Evolutionary conservation across 2,888 invertebrate genomes (phyloP).

Genomic region (Pollenia amentaria): DNA sequence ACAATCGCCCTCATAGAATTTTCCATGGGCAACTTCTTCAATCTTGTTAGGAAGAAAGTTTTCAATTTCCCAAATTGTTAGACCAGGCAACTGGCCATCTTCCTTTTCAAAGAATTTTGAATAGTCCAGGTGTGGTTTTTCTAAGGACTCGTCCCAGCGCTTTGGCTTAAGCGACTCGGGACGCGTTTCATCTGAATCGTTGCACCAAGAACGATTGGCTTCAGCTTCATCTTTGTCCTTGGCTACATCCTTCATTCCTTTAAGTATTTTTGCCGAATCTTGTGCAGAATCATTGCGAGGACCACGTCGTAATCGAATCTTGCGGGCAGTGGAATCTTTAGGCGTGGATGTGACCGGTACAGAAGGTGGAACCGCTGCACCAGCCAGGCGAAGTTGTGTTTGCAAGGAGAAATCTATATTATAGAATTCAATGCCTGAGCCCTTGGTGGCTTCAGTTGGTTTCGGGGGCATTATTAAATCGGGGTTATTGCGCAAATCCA

Average conservation of each 20-base stretch:
- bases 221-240: slow-evolving; percentile 89
- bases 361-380: slow-evolving; percentile 92
- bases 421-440: slow-evolving; percentile 95
- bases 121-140: slow-evolving; percentile 97
- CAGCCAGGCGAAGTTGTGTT: slow-evolving; percentile 96
- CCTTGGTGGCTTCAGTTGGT: slow-evolving; percentile 92
- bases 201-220: slow-evolving; percentile 84
- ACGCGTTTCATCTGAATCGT: slow-evolving; percentile 86
- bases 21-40: slow-evolving; percentile 96
- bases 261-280: slow-evolving; percentile 94
- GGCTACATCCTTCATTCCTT: slow-evolving; percentile 89
- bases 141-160: slow-evolving; percentile 97
- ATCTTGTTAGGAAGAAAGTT: slow-evolving; percentile 98
- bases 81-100: slow-evolving; percentile 95
- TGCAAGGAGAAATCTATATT: slow-evolving; percentile 99
- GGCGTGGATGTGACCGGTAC: slow-evolving; percentile 88
- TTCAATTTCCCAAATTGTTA: slow-evolving; percentile 99
- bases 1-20: slow-evolving; percentile 99
- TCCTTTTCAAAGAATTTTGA: slow-evolving; percentile 98
- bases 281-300: slow-evolving; percentile 93
- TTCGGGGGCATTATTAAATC: slow-evolving; percentile 99
- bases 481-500: slow-evolving; percentile 96
- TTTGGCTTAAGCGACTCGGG: slow-evolving; percentile 90
- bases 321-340: slow-evolving; percentile 97
- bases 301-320: slow-evolving; percentile 93